Evolutionary conservation across 2,888 invertebrate genomes (phyloP), one percentile per base, ranked within the genome.

Genomic region (Cheilosia variabilis): DNA sequence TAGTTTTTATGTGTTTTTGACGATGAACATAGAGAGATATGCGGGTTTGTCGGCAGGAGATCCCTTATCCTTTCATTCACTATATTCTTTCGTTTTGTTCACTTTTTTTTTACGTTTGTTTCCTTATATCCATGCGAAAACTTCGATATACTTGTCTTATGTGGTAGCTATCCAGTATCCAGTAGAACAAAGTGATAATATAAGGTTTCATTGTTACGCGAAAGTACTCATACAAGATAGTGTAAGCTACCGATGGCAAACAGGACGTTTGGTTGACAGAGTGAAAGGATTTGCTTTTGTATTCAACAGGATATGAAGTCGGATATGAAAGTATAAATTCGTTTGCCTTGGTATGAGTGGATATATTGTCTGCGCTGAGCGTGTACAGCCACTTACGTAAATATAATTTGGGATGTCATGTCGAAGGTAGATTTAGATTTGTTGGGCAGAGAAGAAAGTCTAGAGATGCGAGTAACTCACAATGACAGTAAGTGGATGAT

Each of bases 1-100:
- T 83, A 83, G 83, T 83, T 83, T 37, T 83, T 83, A 78, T 83
- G 62, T 63, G 19, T 68, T 73, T 83, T 73, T 83, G 79, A 83
- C 66, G 79, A 79, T 63, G 69, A 78, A 55, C 31, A 72, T 50
- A 50, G 22, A 72, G n/a, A 73, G 19, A 62, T 17, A 57, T 55
- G 47, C 43, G 43, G 60, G 71, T n/a, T 22, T 82, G 82, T 60
- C 41, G 60, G 10, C 19, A 24, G 31, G 6, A 68, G 66, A 31
- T 22, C 31, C 53, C 19, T 50, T 79, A 79, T 83, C 79, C 78
- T 79, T 78, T 78, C 66, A 45, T 57, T 55, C 73, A 60, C 10
- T 55, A 45, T 63, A 52, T 27, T 13, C 27, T 27, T 43, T 69
- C 68, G 24, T 37, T 37, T 37, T 37, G 43, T 66, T 75, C 45